Base-by-base conservation (phyloP, 2,797 vertebrate species). In the Gymnothorax reevesii region DNA sequence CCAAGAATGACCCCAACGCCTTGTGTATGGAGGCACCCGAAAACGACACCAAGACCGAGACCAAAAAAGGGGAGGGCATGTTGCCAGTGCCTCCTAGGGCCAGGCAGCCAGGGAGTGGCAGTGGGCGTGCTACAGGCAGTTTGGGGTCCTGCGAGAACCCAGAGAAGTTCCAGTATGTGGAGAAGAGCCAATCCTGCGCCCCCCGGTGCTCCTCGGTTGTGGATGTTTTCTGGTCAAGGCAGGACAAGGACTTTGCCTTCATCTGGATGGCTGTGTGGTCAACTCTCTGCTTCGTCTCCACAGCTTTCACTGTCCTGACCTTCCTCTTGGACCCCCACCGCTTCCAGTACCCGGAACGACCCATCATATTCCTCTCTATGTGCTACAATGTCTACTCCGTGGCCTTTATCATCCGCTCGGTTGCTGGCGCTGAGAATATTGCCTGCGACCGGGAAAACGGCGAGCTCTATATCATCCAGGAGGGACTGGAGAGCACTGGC, bases 321-420 rank as follows among this genome's bases (percentile, higher is more conserved):
- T 98, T 97, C 92, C 93, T 97, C 71, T 94, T 98, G 2, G 96
- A 98, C 85, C 96, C 97, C 0, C 97, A 96, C 87, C 96, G 97
- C 59, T 98, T 98, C 93, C 97, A 97, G 92, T 98, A 98, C 90
- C 97, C 97, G 0, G 97, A 98, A 94, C 94, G 97, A 82, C 97
- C 97, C 88, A 97, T 98, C 89, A 97, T 97, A 92, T 98, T 98
- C 92, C 96, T 98, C 60, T 96, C 96, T 87, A 97, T 97, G 96
- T 97, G 97, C 93, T 97, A 97, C 93, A 97, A 97, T 0, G 94
- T 97, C 73, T 97, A 98, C 93, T 97, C 97, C 0, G 93, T 97
- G 92, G 97, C 96, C 88, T 98, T 97, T 92, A 95, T 98, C 86
- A 96, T 97, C 88, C 96, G 97, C 62, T 95, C 96, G 0, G 96